Evolutionary conservation across 2,888 invertebrate species (phyloP), one percentile per base, ranked within the genome.

Genomic region (Leuctra nigra): DNA sequence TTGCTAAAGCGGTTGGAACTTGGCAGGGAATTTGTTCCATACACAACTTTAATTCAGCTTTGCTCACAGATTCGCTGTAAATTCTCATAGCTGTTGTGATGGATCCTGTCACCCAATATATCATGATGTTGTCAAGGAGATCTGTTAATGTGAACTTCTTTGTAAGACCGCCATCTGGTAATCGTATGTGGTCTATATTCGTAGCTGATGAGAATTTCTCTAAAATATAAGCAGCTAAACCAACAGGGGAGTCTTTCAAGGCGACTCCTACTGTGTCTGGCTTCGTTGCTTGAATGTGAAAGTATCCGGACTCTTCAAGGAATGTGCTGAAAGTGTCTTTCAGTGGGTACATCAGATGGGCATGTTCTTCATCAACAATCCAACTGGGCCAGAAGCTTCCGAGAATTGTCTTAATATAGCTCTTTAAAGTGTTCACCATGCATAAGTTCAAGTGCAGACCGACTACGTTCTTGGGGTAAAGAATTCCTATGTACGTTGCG

Each of bases 1-100:
- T 77, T 0, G 88, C 84, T 65, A 88, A 86, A 52, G 82, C 90
- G 0, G 81, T 79, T 2, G 90, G 90, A 1, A 87, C 86, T 0
- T 68, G 20, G 11, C 18, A 14, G 9, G 39, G 33, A 7, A 33
- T 24, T 29, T 24, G 14, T 16, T 58, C 58, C 4, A 58, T 24
- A n/a, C 41, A 33, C 29, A 58, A 36, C 14, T 50, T 25, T 11
- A 25, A 9, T 39, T 58, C 52, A 1, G 48, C 50, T 20, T 52
- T 47, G 16, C 23, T 56, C 6, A 60, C 48, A 2, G 29, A 47
- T 24, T 78, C 77, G 54, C 70, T 68, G 66, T 78, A 79, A 56
- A 73, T 69, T 38, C 78, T 64, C 62, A 72, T 68, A 1, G 74
- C 74, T 11, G 74, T 67, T 1, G 71, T 70, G 48, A 78, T 75